Conservation (phyloP, 2,113 vertebrate species). For the Psammodynastes pulverulentus region DNA sequence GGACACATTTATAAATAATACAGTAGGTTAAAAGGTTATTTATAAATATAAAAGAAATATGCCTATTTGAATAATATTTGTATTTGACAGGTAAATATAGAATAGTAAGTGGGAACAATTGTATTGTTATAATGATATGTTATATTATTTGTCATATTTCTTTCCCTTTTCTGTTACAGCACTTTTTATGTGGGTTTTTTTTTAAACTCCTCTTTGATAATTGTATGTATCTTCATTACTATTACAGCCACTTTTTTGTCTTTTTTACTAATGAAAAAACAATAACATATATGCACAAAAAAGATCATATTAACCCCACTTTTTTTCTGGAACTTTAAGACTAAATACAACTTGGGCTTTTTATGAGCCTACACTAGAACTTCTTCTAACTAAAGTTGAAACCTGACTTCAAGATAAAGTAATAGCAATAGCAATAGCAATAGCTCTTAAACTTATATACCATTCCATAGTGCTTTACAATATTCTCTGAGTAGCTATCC, state of each 20-base stretch:
- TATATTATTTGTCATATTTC: no score
- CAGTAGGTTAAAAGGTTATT: not conserved
- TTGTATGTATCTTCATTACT: not conserved
- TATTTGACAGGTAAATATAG: not conserved
- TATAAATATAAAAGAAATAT: not conserved
- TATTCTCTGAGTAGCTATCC: not conserved
- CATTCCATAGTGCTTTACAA: not conserved
- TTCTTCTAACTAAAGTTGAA: not conserved
- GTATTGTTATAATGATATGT: no score
- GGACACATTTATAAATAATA: not conserved
- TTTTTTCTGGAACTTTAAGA: not conserved
- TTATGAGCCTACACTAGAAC: not conserved
- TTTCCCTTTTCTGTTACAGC: no score
- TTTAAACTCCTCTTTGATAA: not conserved
- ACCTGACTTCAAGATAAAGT: not conserved
- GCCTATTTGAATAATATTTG: not conserved
- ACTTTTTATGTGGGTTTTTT: no score
- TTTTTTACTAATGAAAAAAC: not conserved
- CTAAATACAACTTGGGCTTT: not conserved
- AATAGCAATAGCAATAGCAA: not conserved
- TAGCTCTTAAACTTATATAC: not conserved
- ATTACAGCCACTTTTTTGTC: not conserved
- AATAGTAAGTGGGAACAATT: not conserved
- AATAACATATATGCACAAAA: not conserved
- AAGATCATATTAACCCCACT: not conserved